Base-by-base conservation (phyloP, 2,113 vertebrate genomes). In the Proterorhinus semilunaris region DNA sequence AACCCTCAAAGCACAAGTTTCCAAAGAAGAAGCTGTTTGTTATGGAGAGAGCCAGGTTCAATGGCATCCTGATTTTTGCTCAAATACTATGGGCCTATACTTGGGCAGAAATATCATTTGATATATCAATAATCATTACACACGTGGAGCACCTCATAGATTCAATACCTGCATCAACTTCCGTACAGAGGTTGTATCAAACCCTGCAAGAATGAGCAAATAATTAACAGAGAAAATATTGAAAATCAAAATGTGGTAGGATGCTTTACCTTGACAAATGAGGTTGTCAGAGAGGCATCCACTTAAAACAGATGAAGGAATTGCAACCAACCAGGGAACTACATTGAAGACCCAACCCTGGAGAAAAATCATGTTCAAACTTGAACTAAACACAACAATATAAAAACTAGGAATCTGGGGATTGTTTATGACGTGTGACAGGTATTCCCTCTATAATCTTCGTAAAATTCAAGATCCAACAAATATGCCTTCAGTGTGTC, bases 331-430 rank as follows among this genome's bases (percentile, higher is more conserved):
- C 97, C 98, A 99, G 1, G 98, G 97, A 48, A 99, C 91, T 13
- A 97, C 96, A 16, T 98, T 99, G 86, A 97, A 99, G 83, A 99
- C 90, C 97, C 97, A 99, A 7, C 97, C 98, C 98, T 99, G 86
- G 9, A 66, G 12, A 21, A 8, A 71, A 45, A 61, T 66, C 49
- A 85, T 51, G 45, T 47, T 65, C 65, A 11, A 2, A 6, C 0
- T 1, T 70, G 57, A 59, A 58, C 2, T 42, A 36, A 12, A 42
- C 12, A 42, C 27, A 36, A 36, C 27, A 36, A 36, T 36, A 36
- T 4, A 36, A 2, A 36, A 36, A 36, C 27, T 36, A 36, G 27
- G 27, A 59, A 59, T 42, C 8, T 1, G 8, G 43, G 4, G 9
- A 61, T 45, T 12, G 6, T 58, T 43, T 59, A 59, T 59, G 36